These are phyloP conservation scores for Bombus terrestris DNA, from an alignment of 1,140 invertebrate species.

Conservation along the genomic window DNA sequence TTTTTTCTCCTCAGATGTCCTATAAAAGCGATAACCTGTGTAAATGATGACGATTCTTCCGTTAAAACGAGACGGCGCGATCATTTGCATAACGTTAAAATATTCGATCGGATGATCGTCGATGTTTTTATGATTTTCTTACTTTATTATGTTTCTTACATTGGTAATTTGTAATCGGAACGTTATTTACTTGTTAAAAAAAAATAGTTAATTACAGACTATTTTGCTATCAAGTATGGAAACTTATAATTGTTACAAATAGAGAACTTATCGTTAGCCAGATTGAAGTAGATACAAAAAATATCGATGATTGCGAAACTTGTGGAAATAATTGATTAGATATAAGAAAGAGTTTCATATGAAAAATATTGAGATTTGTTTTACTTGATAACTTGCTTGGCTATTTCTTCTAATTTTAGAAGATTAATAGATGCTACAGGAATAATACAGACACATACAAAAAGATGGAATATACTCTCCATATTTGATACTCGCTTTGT, in stretches of 20 bases:
- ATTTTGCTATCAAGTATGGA: no score
- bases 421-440: neutral
- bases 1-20: no score
- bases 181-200: neutral
- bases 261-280: no score
- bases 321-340: no score
- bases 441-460: neutral
- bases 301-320: no score
- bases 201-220: no score
- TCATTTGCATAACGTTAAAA: constrained; percentile 1
- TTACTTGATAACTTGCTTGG: neutral
- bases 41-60: neutral
- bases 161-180: neutral
- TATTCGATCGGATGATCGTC: neutral
- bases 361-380: no score
- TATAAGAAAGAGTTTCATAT: no score
- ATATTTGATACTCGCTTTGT: no score
- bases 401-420: neutral
- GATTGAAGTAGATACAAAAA: no score
- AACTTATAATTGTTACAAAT: no score
- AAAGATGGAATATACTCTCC: no score
- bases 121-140: neutral
- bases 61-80: neutral
- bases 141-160: neutral
- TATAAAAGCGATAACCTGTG: constrained; percentile 4